Base-by-base conservation (phyloP, 2,797 vertebrate species). In the Rhodeus uyekii region DNA sequence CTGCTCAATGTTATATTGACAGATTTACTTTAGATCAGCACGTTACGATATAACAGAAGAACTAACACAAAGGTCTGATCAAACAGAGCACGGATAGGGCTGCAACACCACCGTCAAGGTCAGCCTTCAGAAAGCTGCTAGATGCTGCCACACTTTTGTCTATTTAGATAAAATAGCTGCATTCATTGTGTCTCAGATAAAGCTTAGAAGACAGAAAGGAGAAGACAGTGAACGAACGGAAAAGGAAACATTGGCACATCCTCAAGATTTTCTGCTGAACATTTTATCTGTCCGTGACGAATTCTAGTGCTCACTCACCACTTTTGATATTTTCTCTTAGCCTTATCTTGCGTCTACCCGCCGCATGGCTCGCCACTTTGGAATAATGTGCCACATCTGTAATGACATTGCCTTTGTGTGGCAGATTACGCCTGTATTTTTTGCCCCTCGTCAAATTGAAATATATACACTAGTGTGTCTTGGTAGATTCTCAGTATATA, bases 341-440 rank as follows among this genome's bases (percentile, higher is more conserved):
- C 92, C 94, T 95, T 95, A 95, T 95, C 94, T 94, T 89, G 92
- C 91, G 92, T 93, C 92, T 93, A 89, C 91, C 90, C 88, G 91
- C 91, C 91, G 92, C 92, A 94, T 92, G 91, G 91, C 91, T 93
- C 93, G 91, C 91, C 91, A 93, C 93, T 93, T 93, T 93, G 93
- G 93, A 95, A 94, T 93, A 94, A 93, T 93, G 92, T 94, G 91
- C 90, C 92, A 92, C 94, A 93, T 94, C 92, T 93, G 93, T 95
- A 95, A 95, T 94, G 91, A 91, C 92, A 92, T 91, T 92, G 93
- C 92, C 90, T 93, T 94, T 92, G 92, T 93, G 92, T 91, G 89
- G 90, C 90, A 94, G 91, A 94, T 94, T 93, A 94, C 91, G 90
- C 91, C 93, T 90, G 92, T 93, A 92, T 94, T 94, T 77, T 92